Base-by-base conservation (phyloP, 1,140 invertebrate species). In the Stegodyphus mimosarum region DNA sequence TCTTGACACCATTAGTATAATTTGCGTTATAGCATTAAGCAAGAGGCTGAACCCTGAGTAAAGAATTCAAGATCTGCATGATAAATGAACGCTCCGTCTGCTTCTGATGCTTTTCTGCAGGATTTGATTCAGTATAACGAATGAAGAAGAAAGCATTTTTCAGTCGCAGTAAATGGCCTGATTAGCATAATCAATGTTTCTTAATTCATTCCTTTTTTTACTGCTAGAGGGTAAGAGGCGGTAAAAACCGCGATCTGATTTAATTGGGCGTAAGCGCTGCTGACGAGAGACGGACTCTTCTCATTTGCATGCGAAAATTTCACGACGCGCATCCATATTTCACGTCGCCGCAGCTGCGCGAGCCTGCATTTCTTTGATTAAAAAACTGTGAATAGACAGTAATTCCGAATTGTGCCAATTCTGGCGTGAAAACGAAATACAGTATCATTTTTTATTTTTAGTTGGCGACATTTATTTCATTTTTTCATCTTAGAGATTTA, bases 181-280 rank as follows among this genome's bases (percentile, higher is more conserved):
- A 67, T 67, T 67, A 67, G 66, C 66, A 67, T 67, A 67, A 67
- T 67, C 66, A 67, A 67, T 67, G 66, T 67, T 67, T 67, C 66
- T 67, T 67, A 67, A 67, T 67, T 67, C 66, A 67, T n/a, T n/a
- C 33, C n/a, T 18, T 17, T 67, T 67, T 17, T 18, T 67, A 6
- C 15, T 18, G 17, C 7, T 18, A 67, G 33, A 17, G 66, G n/a
- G 33, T 33, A 33, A 33, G 33, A 33, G 33, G 33, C 33, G 33
- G 66, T 18, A 67, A 67, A 67, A 67, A 67, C 66, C 66, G 9
- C 66, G 66, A 67, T 67, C 66, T 18, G 66, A 67, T 67, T 67
- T 67, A 67, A 67, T 67, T 67, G 66, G 17, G 66, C 66, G 66
- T 67, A 67, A 67, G 66, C 66, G 17, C 9, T 5, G 11, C 17